Evolutionary conservation across 2,888 invertebrate species (phyloP).

Genomic region (Drosophila pseudotakahashii): DNA sequence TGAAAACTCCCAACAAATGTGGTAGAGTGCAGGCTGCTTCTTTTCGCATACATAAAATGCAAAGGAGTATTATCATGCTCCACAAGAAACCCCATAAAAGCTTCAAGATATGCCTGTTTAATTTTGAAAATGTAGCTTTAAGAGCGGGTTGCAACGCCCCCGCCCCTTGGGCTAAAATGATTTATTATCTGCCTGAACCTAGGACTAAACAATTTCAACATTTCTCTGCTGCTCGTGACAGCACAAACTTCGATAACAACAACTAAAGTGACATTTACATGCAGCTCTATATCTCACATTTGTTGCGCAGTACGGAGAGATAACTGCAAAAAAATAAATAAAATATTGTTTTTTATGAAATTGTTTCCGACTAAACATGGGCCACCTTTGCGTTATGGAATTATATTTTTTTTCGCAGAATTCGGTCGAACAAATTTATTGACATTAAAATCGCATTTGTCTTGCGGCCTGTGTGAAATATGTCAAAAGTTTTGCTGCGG

Average conservation of each 20-base stretch:
- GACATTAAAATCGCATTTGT: slow-evolving; percentile 66
- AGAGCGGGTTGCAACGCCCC: neutral
- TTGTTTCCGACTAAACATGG: slow-evolving; percentile 11
- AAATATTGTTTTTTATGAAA: slow-evolving; percentile 12
- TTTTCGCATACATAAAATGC: neutral
- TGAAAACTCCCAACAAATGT: slow-evolving; percentile 48
- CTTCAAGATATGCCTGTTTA: neutral
- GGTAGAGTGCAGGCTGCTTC: slow-evolving; percentile 44
- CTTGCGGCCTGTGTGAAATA: slow-evolving; percentile 60
- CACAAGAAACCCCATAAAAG: neutral
- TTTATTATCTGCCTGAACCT: slow-evolving; percentile 56
- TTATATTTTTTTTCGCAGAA: slow-evolving; percentile 1
- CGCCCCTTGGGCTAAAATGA: slow-evolving; percentile 38
- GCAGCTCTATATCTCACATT: slow-evolving; percentile 18
- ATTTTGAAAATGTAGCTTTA: slow-evolving; percentile 2
- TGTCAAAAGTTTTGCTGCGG: slow-evolving; percentile 64
- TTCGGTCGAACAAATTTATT: slow-evolving; percentile 53
- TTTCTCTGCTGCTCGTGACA: slow-evolving; percentile 35
- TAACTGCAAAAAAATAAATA: slow-evolving; percentile 19
- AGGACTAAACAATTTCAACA: slow-evolving; percentile 38
- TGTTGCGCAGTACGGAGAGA: slow-evolving; percentile 33
- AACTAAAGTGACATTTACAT: slow-evolving; percentile 51
- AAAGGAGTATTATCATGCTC: neutral
- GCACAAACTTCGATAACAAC: slow-evolving; percentile 42
- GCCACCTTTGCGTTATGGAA: neutral